These are phyloP conservation scores for Pagetopsis macropterus DNA, from an alignment of 2,797 vertebrate species.

Conservation along the genomic window DNA sequence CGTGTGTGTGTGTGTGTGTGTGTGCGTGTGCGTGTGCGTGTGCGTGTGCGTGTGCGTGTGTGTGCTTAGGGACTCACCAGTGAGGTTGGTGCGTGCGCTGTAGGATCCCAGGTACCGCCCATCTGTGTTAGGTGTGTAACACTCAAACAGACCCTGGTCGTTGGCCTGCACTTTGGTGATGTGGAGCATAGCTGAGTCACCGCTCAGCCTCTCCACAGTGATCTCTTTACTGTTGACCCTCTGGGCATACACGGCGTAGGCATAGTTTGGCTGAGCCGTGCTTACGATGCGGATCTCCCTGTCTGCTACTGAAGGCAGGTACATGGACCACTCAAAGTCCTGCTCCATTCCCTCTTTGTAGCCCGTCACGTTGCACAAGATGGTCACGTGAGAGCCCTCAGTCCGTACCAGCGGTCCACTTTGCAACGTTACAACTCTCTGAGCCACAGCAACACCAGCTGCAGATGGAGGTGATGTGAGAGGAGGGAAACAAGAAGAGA, in stretches of 20 bases:
- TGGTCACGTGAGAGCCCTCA: conserved; percentile 87
- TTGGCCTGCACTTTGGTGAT: conserved; percentile 86
- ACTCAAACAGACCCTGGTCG: conserved; percentile 92
- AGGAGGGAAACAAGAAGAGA: conserved; percentile 2
- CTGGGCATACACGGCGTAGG: conserved; percentile 85
- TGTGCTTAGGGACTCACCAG: conserved; percentile 79
- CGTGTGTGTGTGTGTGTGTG: too few species aligned
- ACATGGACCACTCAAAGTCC: conserved; percentile 94
- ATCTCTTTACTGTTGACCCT: conserved; percentile 86
- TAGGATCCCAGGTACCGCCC: conserved; percentile 86
- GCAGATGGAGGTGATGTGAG: conserved; percentile 43
- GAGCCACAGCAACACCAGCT: conserved; percentile 79
- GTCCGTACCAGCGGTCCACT: conserved; percentile 87
- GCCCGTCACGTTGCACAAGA: conserved; percentile 90
- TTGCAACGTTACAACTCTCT: conserved; percentile 87
- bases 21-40: too few species aligned
- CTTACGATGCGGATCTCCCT: conserved; percentile 91
- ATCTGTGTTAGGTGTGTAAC: conserved; percentile 91
- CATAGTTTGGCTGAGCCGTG: conserved; percentile 86
- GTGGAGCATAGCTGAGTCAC: conserved; percentile 87
- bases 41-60: not conserved
- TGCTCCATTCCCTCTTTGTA: conserved; percentile 85
- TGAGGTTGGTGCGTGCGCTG: conserved; percentile 87
- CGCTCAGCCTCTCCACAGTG: conserved; percentile 87
- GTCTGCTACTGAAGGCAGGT: conserved; percentile 78